Percentiles rank a stretch among this genome's conserved stretches.
These are phyloP conservation scores for Lycodopsis pacificus DNA, from an alignment of 2,797 vertebrate species.

Conservation along the genomic window DNA sequence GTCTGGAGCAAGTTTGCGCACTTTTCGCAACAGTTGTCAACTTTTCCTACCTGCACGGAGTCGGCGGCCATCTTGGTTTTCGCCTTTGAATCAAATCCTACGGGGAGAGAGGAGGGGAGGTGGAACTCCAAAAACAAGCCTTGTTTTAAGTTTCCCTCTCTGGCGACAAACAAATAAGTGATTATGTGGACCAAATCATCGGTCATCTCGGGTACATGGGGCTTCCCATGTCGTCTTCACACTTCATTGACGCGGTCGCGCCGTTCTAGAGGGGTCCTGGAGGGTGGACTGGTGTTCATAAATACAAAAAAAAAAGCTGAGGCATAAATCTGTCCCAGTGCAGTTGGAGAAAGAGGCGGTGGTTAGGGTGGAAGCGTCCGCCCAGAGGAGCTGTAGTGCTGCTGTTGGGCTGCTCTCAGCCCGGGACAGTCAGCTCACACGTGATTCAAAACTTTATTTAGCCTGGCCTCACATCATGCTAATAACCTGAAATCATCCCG, in stretches of 20 bases:
- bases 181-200: conserved; percentile 59
- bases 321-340: conserved; percentile 72
- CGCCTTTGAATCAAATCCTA: conserved; percentile 87
- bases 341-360: conserved; percentile 77
- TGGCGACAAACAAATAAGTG: conserved; percentile 56
- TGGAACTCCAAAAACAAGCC: conserved; percentile 82
- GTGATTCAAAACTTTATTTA: conserved; percentile 46
- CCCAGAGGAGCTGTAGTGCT: conserved; percentile 69
- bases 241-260: conserved; percentile 55
- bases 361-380: conserved; percentile 75
- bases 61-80: conserved; percentile 89
- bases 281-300: conserved; percentile 61
- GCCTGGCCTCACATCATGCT: conserved; percentile 7
- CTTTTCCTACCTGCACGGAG: conserved; percentile 90
- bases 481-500: neutral
- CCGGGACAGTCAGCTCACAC: conserved; percentile 54
- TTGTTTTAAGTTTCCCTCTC: conserved; percentile 79
- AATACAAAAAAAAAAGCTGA: conserved; percentile 37
- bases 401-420: conserved; percentile 32
- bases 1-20: conserved; percentile 66
- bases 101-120: conserved; percentile 80
- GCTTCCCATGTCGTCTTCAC: conserved; percentile 71
- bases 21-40: conserved; percentile 83
- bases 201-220: conserved; percentile 68
- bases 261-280: conserved; percentile 53